Evolutionary conservation across 2,888 invertebrate species (phyloP).

Genomic region (Meghimatium bilineatum): DNA sequence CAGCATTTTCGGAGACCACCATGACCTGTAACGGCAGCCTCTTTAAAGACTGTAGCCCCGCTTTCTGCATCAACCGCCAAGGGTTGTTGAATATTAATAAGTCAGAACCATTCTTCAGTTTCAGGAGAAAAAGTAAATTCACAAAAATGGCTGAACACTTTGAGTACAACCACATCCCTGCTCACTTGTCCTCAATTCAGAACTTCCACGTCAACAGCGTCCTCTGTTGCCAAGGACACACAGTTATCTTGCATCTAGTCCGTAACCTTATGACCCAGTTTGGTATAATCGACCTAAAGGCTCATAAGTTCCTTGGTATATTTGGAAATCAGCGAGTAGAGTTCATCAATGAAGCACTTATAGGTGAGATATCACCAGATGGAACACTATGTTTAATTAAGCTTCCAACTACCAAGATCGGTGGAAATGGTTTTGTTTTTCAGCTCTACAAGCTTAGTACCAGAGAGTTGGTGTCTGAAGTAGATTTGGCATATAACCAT

Average conservation of each 20-base stretch:
- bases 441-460: slow-evolving; percentile 72
- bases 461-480: slow-evolving; percentile 66
- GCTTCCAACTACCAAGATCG: slow-evolving; percentile 64
- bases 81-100: slow-evolving; percentile 76
- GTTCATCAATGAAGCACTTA: slow-evolving; percentile 72
- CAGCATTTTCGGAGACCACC: slow-evolving; percentile 73
- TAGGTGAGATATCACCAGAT: slow-evolving; percentile 76
- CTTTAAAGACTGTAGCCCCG: slow-evolving; percentile 75
- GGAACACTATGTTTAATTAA: slow-evolving; percentile 73
- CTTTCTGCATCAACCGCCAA: slow-evolving; percentile 76
- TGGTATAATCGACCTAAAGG: slow-evolving; percentile 71
- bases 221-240: slow-evolving; percentile 73
- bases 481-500: slow-evolving; percentile 65
- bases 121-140: slow-evolving; percentile 74
- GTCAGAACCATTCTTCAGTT: slow-evolving; percentile 73
- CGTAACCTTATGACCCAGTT: slow-evolving; percentile 75
- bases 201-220: slow-evolving; percentile 76
- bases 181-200: slow-evolving; percentile 76
- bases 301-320: slow-evolving; percentile 75
- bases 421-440: slow-evolving; percentile 66
- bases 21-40: slow-evolving; percentile 73
- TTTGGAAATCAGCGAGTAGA: slow-evolving; percentile 75
- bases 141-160: slow-evolving; percentile 78
- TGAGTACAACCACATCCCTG: slow-evolving; percentile 77
- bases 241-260: slow-evolving; percentile 74